These are phyloP conservation scores for Mesocentrotus franciscanus DNA, from an alignment of 53 echinoderm and acorn worm genomes.

Conservation along the genomic window DNA sequence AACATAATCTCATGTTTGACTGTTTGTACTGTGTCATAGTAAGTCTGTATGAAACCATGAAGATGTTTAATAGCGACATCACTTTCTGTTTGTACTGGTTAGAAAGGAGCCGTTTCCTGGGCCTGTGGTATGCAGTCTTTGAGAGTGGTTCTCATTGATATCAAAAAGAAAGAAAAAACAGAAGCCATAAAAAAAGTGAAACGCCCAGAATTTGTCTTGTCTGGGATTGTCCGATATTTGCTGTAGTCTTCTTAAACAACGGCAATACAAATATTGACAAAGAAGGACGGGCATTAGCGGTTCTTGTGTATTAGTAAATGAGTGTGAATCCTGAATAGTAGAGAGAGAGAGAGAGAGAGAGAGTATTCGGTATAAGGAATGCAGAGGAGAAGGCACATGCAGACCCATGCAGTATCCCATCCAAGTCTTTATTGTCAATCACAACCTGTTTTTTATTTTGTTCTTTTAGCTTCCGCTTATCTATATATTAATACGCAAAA, in stretches of 20 bases:
- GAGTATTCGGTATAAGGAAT: too few relatives aligned
- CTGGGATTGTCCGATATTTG: conserved; percentile 9
- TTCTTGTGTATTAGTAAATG: conserved; percentile 4
- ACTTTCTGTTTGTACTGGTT: not conserved
- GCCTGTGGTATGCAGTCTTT: not conserved
- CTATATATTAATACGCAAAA: too few relatives aligned
- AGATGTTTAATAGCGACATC: not conserved
- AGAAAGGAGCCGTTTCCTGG: not conserved
- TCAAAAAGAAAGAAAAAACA: not conserved
- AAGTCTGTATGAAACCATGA: not conserved
- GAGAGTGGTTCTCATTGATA: not conserved
- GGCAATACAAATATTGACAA: not conserved
- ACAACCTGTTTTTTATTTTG: too few relatives aligned
- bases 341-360: too few relatives aligned
- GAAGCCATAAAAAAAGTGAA: conserved; percentile 28
- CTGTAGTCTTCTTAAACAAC: not conserved
- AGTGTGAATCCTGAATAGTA: not conserved
- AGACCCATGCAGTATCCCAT: too few relatives aligned
- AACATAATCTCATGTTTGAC: not conserved
- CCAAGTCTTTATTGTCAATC: too few relatives aligned
- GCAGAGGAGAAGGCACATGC: too few relatives aligned
- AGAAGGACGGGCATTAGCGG: conserved; percentile 1
- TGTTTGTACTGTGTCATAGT: not conserved
- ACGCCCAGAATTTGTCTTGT: not conserved
- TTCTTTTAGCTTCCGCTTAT: too few relatives aligned